These are phyloP conservation scores for Megaleporinus macrocephalus DNA, from an alignment of 2,113 vertebrate genomes.

Conservation along the genomic window DNA sequence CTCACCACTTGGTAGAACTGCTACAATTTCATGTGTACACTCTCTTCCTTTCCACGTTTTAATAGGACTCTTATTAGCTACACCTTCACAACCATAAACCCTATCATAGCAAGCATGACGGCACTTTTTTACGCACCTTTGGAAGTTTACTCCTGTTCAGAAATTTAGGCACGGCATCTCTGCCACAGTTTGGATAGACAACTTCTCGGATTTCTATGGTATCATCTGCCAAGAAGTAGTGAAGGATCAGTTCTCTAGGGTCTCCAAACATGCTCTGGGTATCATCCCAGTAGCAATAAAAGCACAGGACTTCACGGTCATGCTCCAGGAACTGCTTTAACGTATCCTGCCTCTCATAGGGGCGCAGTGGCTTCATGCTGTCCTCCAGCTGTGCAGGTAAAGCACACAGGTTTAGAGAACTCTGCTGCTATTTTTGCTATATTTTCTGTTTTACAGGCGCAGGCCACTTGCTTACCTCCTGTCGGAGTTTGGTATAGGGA, in stretches of 20 bases:
- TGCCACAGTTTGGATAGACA: conserved; percentile 78
- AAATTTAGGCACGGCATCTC: conserved; percentile 77
- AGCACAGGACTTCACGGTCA: conserved; percentile 85
- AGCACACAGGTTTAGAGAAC: conserved; percentile 27
- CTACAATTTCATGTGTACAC: background rate
- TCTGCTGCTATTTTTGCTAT: background rate
- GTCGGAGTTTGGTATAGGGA: conserved; percentile 77
- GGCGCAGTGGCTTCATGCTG: conserved; percentile 78
- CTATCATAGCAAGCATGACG: background rate
- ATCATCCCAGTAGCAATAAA: conserved; percentile 89
- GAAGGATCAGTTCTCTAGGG: conserved; percentile 80
- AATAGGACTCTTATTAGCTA: background rate
- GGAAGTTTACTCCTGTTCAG: conserved; percentile 86
- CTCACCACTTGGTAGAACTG: conserved; percentile 20
- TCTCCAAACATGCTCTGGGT: conserved; percentile 71
- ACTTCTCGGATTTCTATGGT: conserved; percentile 88
- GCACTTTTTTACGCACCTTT: conserved; percentile 78
- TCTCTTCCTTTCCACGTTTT: background rate
- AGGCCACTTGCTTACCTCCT: conserved; percentile 73
- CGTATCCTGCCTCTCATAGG: conserved; percentile 82
- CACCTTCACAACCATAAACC: background rate
- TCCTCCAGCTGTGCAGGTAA: conserved; percentile 71
- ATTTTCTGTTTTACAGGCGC: background rate
- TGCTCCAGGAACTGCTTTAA: conserved; percentile 86
- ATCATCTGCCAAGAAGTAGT: conserved; percentile 89